A percentile compares a stretch with the other conserved stretches of the same genome.
These are phyloP conservation scores for Dolichallabes microphthalmus DNA, from an alignment of 2,113 vertebrate species.

Conservation along the genomic window DNA sequence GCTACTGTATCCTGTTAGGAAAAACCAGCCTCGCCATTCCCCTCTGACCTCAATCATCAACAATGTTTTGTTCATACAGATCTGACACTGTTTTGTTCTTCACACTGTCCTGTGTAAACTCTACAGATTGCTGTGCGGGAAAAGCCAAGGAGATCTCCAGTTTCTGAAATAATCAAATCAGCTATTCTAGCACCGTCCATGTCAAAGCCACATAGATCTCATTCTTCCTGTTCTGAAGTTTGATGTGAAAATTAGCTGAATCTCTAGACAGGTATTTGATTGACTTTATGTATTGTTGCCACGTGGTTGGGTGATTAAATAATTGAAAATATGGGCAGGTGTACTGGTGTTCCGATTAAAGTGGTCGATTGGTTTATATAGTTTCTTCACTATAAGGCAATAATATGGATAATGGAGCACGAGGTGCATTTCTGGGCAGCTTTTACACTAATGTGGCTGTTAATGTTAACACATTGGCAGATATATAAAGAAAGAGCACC, in stretches of 20 bases:
- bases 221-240: not conserved
- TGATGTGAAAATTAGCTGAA: not conserved
- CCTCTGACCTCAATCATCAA: not conserved
- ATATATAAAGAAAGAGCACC: slow-evolving; percentile 11
- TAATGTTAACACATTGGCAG: slow-evolving; percentile 15
- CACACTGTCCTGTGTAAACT: not conserved
- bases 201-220: not conserved
- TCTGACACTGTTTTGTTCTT: not conserved
- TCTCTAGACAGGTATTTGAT: not conserved
- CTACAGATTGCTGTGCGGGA: not conserved
- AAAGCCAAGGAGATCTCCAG: not conserved
- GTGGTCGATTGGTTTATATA: not conserved
- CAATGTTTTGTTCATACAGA: not conserved
- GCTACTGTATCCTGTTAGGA: not conserved
- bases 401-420: not conserved
- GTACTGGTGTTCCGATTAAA: too few species aligned
- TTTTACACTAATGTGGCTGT: slow-evolving; percentile 28
- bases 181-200: not conserved
- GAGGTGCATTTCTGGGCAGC: not conserved
- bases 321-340: not conserved
- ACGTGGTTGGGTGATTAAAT: not conserved
- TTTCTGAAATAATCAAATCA: not conserved
- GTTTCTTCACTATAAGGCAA: not conserved
- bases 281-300: not conserved
- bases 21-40: not conserved